phyloP scores from a whole-genome alignment of 2,797 vertebrate species.

The Apodemus agrarius region DNA sequence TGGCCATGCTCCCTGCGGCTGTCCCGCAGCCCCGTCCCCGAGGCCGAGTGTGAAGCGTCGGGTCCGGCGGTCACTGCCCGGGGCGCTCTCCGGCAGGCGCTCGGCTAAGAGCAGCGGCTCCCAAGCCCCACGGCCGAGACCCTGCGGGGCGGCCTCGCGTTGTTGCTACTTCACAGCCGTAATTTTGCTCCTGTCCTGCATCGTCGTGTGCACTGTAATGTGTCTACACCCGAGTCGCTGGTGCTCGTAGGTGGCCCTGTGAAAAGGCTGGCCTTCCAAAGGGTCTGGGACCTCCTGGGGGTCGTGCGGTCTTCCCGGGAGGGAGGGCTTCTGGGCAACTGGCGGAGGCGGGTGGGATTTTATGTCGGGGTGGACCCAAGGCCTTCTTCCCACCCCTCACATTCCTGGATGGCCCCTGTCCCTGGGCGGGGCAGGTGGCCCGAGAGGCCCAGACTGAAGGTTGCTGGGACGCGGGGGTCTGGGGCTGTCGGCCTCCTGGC shows the following conservation, averaged over 20 bases:
- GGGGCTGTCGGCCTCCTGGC: background rate
- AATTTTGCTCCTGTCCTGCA: too few relatives aligned
- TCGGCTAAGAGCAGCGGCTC: too few relatives aligned
- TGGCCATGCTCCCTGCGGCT: background rate
- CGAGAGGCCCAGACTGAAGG: background rate
- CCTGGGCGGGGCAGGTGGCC: background rate
- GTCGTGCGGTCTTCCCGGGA: background rate
- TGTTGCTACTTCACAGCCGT: background rate
- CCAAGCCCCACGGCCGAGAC: too few relatives aligned
- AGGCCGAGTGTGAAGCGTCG: too few relatives aligned
- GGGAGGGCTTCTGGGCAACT: background rate
- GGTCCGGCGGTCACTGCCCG: too few relatives aligned
- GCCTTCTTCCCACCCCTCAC: fast-evolving
- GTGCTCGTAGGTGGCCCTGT: too few relatives aligned
- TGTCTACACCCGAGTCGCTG: too few relatives aligned
- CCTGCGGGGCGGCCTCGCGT: too few relatives aligned
- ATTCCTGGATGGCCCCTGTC: background rate
- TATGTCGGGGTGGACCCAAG: background rate
- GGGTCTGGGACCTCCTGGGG: background rate
- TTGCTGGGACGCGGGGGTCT: fast-evolving
- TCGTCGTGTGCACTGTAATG: too few relatives aligned
- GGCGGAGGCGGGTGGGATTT: fast-evolving
- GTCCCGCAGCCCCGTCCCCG: too few relatives aligned
- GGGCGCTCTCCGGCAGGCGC: too few relatives aligned
- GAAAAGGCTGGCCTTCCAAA: too few relatives aligned